Base-by-base conservation (phyloP, 2,797 vertebrate genomes). In the Anguilla pacifica region DNA sequence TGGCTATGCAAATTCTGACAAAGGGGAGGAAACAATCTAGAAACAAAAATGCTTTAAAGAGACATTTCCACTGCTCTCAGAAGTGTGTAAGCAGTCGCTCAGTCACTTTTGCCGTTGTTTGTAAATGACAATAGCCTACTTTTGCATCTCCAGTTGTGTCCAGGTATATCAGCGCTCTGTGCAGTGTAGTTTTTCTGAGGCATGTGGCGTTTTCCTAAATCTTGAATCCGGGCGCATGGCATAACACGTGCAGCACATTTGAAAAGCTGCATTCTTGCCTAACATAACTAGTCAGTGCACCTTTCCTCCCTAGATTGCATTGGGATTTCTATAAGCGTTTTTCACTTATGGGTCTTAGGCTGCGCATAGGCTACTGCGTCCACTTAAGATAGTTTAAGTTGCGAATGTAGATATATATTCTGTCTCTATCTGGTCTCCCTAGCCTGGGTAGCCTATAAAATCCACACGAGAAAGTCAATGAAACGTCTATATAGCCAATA, bases 1-100 rank as follows among this genome's bases (percentile, higher is more conserved):
- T 98, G 98, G 98, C 97, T 98, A 96, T 96, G 97, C 97, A 97
- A 97, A 97, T 97, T 93, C 88, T 91, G 90, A 92, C 92, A 91
- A 85, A 94, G 94, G 95, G 95, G 96, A 96, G 97, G 97, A 96
- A 95, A 96, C 94, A 92, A 97, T 95, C 92, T 93, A 92, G 90
- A 94, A 94, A 95, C 95, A 94, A 92, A 95, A 94, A 94, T 93
- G 89, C 95, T 96, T 98, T 98, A 98, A 98, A 97, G 97, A 96
- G 95, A 97, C 97, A 97, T 96, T 95, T 94, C 93, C 86, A 91
- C 83, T 93, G 94, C 92, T 92, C 92, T 91, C 91, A 88, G 91
- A 92, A 90, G 92, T 90, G 57, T 89, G 83, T 88, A 91, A 88
- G 83, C 87, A 49, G 82, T 79, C 43, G 35, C 43, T 82, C 46